Percentiles rank a stretch among this genome's conserved stretches.
phyloP scores from a whole-genome alignment of 2,113 vertebrate genomes.

The Ramphastos sulfuratus region DNA sequence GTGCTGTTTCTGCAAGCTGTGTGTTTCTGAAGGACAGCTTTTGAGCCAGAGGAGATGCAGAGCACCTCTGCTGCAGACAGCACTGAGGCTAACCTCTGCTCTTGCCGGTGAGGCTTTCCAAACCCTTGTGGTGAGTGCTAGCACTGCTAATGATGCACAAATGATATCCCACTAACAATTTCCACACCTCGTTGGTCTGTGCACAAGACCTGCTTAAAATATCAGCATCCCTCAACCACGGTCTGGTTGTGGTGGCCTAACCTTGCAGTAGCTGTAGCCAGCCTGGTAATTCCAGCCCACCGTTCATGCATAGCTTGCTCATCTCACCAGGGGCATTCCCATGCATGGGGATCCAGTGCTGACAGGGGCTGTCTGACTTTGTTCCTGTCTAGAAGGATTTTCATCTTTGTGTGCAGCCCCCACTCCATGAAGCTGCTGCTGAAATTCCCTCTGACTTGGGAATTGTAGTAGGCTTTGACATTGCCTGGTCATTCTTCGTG shows the following conservation, averaged over 20 bases:
- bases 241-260: constrained; percentile 5
- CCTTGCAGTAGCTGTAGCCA: neutral
- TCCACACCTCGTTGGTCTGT: neutral
- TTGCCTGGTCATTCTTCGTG: accelerated
- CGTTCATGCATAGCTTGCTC: neutral
- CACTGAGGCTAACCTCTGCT: neutral
- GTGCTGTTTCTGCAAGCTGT: neutral
- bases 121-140: neutral
- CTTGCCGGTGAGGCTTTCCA: neutral
- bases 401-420: neutral
- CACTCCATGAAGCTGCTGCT: neutral
- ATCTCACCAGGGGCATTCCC: constrained; percentile 27
- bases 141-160: neutral
- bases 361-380: neutral
- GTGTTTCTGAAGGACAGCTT: neutral
- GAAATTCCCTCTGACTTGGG: neutral
- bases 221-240: neutral
- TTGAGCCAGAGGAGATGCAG: neutral
- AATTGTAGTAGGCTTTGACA: neutral
- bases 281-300: constrained; percentile 42
- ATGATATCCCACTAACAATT: neutral
- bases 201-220: constrained; percentile 14
- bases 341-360: neutral
- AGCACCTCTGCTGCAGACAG: neutral
- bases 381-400: constrained; percentile 36